phyloP scores from a whole-genome alignment of 2,113 vertebrate genomes.

The Entelurus aequoreus region DNA sequence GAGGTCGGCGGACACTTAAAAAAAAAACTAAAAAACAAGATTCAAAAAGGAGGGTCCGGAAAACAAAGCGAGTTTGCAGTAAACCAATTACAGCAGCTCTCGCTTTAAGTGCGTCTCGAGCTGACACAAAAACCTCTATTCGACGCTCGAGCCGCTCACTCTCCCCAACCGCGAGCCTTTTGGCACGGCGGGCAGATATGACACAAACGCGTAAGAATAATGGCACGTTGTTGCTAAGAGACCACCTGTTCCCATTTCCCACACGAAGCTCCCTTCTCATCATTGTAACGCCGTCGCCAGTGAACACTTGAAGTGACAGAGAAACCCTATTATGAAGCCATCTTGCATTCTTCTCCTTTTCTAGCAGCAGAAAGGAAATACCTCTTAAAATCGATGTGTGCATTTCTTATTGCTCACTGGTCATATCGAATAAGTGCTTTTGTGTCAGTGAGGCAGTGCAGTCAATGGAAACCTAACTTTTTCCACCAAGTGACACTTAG shows the following conservation, averaged over 20 bases:
- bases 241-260: slow-evolving; percentile 73
- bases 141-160: slow-evolving; percentile 23
- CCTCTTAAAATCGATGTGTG: no score
- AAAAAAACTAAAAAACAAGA: not conserved
- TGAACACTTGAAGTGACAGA: slow-evolving; percentile 18
- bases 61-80: slow-evolving; percentile 9
- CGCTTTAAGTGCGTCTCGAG: not conserved
- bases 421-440: no score
- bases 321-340: slow-evolving; percentile 31
- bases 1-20: not conserved
- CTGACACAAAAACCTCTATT: not conserved
- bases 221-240: slow-evolving; percentile 75
- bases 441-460: no score
- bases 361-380: not conserved
- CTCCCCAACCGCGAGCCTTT: slow-evolving; percentile 38
- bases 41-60: not conserved
- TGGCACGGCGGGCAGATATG: slow-evolving; percentile 49
- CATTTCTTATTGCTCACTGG: no score
- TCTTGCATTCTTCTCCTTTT: no score
- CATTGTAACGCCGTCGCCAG: slow-evolving; percentile 42
- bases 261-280: slow-evolving; percentile 48
- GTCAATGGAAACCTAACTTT: no score
- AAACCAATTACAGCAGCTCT: not conserved
- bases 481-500: no score
- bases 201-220: slow-evolving; percentile 68